Evolutionary conservation across 2,888 invertebrate species (phyloP).

Genomic region (Leptopilina syphax): DNA sequence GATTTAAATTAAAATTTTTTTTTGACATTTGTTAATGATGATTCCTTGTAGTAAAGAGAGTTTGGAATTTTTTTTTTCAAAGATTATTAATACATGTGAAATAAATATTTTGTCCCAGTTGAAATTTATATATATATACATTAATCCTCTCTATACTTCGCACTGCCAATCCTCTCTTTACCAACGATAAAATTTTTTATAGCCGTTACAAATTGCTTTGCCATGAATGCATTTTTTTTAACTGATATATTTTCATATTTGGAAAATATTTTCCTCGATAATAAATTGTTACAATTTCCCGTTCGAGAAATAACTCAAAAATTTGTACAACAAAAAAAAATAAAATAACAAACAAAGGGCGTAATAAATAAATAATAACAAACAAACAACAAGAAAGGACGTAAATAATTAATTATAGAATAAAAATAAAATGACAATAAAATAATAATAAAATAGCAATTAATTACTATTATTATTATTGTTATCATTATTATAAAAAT

Average conservation of each 20-base stretch:
- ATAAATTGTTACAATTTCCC: too few relatives aligned
- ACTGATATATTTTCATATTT: slow-evolving; percentile 13
- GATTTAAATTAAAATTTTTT: too few relatives aligned
- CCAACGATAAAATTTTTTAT: slow-evolving; percentile 31
- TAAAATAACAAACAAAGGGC: background rate
- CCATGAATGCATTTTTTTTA: slow-evolving; percentile 24
- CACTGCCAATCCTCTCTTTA: slow-evolving; percentile 37
- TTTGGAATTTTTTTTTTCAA: too few relatives aligned
- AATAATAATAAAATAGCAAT: too few relatives aligned
- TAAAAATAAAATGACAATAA: too few relatives aligned
- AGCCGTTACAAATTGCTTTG: slow-evolving; percentile 29
- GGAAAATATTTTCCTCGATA: background rate
- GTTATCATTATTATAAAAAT: too few relatives aligned
- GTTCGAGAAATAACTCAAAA: background rate
- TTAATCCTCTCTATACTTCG: slow-evolving; percentile 6
- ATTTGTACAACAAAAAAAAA: background rate
- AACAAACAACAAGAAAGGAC: too few relatives aligned
- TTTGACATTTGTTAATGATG: too few relatives aligned
- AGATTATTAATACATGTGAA: background rate
- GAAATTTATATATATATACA: background rate
- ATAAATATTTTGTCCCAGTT: slow-evolving; percentile 20
- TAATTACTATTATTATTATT: too few relatives aligned
- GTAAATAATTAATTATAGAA: too few relatives aligned
- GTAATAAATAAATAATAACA: too few relatives aligned
- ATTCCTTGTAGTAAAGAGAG: too few relatives aligned